Conservation (phyloP, 1,140 invertebrate genomes). For the Patella vulgata region DNA sequence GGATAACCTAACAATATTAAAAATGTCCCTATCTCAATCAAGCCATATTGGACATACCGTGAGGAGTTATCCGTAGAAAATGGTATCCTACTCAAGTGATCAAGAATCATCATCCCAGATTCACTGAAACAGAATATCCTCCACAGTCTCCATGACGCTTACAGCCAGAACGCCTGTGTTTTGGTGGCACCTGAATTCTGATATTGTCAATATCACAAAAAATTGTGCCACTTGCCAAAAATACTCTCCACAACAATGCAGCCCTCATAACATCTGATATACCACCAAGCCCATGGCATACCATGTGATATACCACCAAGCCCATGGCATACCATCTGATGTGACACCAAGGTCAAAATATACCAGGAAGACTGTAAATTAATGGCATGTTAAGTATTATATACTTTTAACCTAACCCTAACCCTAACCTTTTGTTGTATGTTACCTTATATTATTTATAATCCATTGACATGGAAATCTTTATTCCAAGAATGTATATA, state of each 20-base stretch:
- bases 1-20: no score
- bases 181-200: slow-evolving; percentile 18
- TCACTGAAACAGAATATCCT: slow-evolving; percentile 8
- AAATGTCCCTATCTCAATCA: no score
- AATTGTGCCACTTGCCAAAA: slow-evolving; percentile 9
- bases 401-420: not conserved
- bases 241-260: not conserved
- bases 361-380: not conserved
- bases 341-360: slow-evolving; percentile 7
- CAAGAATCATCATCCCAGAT: slow-evolving; percentile 25
- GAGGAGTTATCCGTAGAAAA: slow-evolving; percentile 18
- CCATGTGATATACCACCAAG: no score
- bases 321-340: slow-evolving; percentile 6
- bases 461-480: no score
- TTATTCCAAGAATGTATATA: no score
- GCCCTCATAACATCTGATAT: not conserved
- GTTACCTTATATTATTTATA: no score
- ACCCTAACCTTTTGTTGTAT: no score
- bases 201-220: slow-evolving; percentile 13
- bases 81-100: slow-evolving; percentile 19
- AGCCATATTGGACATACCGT: slow-evolving; percentile 13
- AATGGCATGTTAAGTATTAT: slow-evolving; percentile 3
- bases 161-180: slow-evolving; percentile 14
- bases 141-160: no score
- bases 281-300: no score